Evolutionary conservation across 1,140 invertebrate genomes (phyloP).

Genomic region (Drosophila dunni): DNA sequence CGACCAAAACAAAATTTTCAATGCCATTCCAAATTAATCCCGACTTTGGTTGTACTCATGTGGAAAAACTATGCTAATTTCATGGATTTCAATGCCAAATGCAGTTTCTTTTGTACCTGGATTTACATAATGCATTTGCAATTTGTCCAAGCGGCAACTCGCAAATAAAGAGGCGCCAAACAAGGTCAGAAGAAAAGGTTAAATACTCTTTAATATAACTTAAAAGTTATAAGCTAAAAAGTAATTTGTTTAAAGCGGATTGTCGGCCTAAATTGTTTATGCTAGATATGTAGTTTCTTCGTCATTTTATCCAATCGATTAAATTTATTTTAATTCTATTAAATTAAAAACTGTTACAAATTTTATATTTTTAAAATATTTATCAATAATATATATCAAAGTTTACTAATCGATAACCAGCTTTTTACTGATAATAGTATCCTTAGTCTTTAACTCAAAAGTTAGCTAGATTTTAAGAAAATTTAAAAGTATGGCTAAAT

Average conservation of each 20-base stretch:
- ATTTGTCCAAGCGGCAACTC: slow-evolving; percentile 30
- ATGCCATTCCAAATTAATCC: slow-evolving; percentile 64
- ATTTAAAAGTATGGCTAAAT: too few relatives aligned
- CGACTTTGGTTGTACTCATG: slow-evolving; percentile 70
- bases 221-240: not conserved
- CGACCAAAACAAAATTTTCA: slow-evolving; percentile 15
- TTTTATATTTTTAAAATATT: too few relatives aligned
- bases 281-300: too few relatives aligned
- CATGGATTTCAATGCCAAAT: slow-evolving; percentile 43
- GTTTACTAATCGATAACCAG: too few relatives aligned
- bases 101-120: slow-evolving; percentile 48
- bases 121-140: slow-evolving; percentile 72
- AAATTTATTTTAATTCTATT: too few relatives aligned
- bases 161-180: slow-evolving; percentile 21
- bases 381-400: too few relatives aligned
- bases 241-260: not conserved
- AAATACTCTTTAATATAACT: slow-evolving; percentile 23
- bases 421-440: too few relatives aligned
- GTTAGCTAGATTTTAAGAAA: too few relatives aligned
- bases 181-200: not conserved
- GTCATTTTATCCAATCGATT: too few relatives aligned
- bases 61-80: slow-evolving; percentile 81
- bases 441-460: too few relatives aligned
- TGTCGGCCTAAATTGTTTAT: too few relatives aligned
- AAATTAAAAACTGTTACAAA: too few relatives aligned